Conservation (phyloP, 1,140 invertebrate species). For the Neodiprion fabricii region DNA sequence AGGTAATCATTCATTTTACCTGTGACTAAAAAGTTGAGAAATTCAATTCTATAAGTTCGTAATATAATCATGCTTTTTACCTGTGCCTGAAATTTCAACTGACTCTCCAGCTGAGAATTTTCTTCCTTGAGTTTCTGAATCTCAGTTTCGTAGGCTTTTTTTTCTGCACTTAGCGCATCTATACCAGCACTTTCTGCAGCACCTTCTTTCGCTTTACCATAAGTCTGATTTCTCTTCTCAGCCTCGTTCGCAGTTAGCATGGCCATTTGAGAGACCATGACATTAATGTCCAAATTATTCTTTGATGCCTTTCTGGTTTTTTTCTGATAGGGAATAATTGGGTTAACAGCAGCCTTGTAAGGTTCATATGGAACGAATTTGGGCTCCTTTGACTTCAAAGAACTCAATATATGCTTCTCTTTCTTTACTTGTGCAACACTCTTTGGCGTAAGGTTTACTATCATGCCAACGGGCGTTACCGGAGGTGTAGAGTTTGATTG, state of each 20-base stretch:
- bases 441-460: conserved; percentile 56
- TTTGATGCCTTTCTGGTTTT: conserved; percentile 59
- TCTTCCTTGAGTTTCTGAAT: conserved; percentile 67
- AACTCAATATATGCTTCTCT: conserved; percentile 50
- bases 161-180: conserved; percentile 43
- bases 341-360: conserved; percentile 84
- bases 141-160: conserved; percentile 61
- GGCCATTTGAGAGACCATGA: conserved; percentile 72
- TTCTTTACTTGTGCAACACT: conserved; percentile 49
- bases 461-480: conserved; percentile 57
- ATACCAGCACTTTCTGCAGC: conserved; percentile 40
- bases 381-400: conserved; percentile 72
- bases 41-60: too few species aligned
- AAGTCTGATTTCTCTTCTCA: conserved; percentile 30
- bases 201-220: conserved; percentile 47
- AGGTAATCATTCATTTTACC: conserved; percentile 38
- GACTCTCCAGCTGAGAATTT: conserved; percentile 71
- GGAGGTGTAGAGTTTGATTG: conserved; percentile 49
- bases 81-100: conserved; percentile 74
- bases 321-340: conserved; percentile 68
- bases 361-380: conserved; percentile 91
- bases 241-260: conserved; percentile 66
- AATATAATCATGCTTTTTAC: conserved; percentile 33
- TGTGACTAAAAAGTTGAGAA: conserved; percentile 64
- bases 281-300: conserved; percentile 75